Percentiles rank a stretch among this genome's conserved stretches.
Evolutionary conservation across 2,888 invertebrate genomes (phyloP).

Genomic region (Chaitophorus viminalis): DNA sequence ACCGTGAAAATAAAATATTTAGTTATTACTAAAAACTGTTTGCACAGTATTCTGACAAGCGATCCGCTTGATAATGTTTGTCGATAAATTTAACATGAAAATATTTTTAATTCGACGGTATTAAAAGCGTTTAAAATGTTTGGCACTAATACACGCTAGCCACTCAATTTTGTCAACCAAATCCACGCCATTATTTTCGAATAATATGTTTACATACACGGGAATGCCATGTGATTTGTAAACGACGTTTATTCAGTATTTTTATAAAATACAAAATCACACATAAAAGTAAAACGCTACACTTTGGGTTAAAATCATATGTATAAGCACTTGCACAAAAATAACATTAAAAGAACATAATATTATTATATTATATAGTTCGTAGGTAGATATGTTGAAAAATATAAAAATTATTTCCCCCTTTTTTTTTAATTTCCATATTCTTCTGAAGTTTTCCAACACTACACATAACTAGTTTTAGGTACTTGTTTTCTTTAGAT

Average conservation of each 20-base stretch:
- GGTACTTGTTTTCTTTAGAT: no score
- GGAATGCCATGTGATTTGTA: neutral
- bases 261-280: neutral
- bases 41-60: neutral
- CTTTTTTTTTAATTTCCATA: no score
- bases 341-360: no score
- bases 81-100: neutral
- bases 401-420: no score
- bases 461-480: no score
- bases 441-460: no score
- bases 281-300: neutral
- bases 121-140: neutral
- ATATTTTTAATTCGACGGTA: neutral
- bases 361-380: no score
- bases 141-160: no score
- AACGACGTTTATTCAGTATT: neutral
- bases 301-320: neutral
- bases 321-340: neutral
- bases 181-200: neutral
- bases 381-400: no score
- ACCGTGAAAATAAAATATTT: no score
- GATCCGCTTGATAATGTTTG: neutral
- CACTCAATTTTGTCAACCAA: neutral
- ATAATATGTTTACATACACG: neutral
- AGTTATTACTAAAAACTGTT: no score